A percentile compares a stretch with the other conserved stretches of the same genome.
Conservation (phyloP, 92 coral and sea anemone genomes). For the Montipora capitata region DNA sequence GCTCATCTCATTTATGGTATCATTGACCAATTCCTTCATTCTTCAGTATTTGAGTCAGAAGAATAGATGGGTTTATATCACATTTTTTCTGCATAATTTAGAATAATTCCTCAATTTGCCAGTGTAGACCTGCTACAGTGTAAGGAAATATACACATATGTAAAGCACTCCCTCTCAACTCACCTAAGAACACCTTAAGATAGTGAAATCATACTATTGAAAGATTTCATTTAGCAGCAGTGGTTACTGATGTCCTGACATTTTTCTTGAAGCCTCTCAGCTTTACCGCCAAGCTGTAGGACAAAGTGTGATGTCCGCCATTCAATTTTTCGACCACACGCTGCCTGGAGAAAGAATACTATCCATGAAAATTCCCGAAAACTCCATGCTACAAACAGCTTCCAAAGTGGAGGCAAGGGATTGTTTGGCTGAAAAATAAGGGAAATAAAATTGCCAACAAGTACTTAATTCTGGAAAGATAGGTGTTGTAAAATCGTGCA, state of each 20-base stretch:
- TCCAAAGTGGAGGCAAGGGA: constrained; percentile 87
- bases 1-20: no score
- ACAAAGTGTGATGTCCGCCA: constrained; percentile 95
- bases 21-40: no score
- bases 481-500: no score
- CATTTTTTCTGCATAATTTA: no score
- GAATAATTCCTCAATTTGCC: no score
- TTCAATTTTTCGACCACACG: constrained; percentile 93
- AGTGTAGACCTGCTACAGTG: not conserved
- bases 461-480: no score
- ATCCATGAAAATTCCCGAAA: constrained; percentile 91
- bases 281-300: constrained; percentile 94
- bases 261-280: constrained; percentile 89
- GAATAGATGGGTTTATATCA: no score
- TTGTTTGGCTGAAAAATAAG: constrained; percentile 70
- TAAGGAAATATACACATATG: not conserved
- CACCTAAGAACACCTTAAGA: not conserved
- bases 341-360: constrained; percentile 91
- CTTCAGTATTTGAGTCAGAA: no score
- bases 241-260: constrained; percentile 73
- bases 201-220: not conserved
- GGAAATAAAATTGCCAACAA: not conserved
- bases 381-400: constrained; percentile 88
- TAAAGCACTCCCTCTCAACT: not conserved
- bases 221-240: constrained; percentile 54